Percentiles rank a stretch among this genome's conserved stretches.
Conservation (phyloP, 2,797 vertebrate genomes). For the Pangasius sanitwongsei region DNA sequence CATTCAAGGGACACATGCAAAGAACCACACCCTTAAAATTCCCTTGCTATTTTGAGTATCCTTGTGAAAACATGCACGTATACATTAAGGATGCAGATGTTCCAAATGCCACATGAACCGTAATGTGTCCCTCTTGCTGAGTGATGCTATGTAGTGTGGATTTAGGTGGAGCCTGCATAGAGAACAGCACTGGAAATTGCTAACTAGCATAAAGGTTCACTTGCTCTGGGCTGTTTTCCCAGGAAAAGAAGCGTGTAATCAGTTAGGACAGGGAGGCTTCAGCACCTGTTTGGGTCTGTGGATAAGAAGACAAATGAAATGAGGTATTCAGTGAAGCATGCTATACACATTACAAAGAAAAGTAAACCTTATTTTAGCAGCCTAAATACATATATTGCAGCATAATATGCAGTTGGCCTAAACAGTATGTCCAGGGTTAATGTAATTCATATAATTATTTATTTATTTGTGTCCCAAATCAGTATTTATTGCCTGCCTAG, state of each 20-base stretch:
- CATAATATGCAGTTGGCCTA: background rate
- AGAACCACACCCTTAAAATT: constrained; percentile 52
- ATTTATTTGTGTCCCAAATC: background rate
- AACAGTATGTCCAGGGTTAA: background rate
- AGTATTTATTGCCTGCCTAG: constrained; percentile 15
- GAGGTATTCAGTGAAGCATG: constrained; percentile 50
- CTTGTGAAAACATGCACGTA: constrained; percentile 51
- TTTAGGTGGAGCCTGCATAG: constrained; percentile 33
- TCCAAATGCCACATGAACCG: constrained; percentile 46
- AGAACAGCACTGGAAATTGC: constrained; percentile 9
- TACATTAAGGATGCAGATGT: constrained; percentile 50
- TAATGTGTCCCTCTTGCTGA: background rate
- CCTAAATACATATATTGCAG: background rate
- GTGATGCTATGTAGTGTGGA: background rate
- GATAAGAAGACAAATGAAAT: constrained; percentile 41
- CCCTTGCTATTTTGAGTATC: constrained; percentile 52
- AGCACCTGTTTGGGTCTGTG: constrained; percentile 61
- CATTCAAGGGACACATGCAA: constrained; percentile 22
- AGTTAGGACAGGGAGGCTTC: constrained; percentile 20
- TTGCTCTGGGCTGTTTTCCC: constrained; percentile 20
- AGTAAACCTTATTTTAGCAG: background rate
- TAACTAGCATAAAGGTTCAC: constrained; percentile 13
- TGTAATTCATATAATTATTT: background rate
- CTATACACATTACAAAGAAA: constrained; percentile 23
- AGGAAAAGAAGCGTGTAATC: constrained; percentile 25